These are phyloP conservation scores for Setipinna tenuifilis DNA, from an alignment of 2,797 vertebrate genomes.

Conservation along the genomic window DNA sequence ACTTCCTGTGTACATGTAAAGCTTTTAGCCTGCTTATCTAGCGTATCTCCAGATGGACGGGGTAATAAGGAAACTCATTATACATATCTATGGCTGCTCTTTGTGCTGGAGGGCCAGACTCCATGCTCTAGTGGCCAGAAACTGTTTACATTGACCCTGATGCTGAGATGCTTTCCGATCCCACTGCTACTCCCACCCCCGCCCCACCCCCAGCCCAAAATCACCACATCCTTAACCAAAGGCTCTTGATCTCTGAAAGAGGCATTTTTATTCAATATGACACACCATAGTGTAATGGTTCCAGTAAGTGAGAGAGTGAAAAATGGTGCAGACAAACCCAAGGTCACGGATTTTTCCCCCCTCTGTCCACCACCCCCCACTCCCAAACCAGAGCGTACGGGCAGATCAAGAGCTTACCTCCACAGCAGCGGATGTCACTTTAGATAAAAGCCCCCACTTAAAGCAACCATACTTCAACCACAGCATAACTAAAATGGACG, in stretches of 20 bases:
- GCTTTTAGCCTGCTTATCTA: conserved; percentile 10
- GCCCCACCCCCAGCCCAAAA: neutral
- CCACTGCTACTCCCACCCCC: neutral
- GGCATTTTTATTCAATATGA: neutral
- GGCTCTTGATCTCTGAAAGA: conserved; percentile 10
- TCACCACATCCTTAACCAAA: conserved; percentile 14
- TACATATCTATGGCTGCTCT: neutral
- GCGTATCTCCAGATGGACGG: neutral
- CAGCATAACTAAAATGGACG: neutral
- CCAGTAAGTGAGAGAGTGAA: neutral
- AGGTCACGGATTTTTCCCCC: neutral
- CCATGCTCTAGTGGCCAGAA: neutral
- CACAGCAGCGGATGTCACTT: conserved; percentile 6
- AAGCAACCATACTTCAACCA: neutral
- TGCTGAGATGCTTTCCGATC: neutral
- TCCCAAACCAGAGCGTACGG: too few species aligned
- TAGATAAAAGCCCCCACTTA: conserved; percentile 10
- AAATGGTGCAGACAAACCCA: neutral
- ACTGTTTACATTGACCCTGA: conserved; percentile 24
- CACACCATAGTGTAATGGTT: neutral
- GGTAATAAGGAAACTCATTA: conserved; percentile 10
- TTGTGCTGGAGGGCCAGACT: neutral
- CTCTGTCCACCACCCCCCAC: neutral
- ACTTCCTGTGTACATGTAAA: conserved; percentile 9
- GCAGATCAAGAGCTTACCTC: neutral